A percentile compares a stretch with the other conserved stretches of the same genome.
Evolutionary conservation across 1,140 invertebrate species (phyloP).

Genomic region (Pseudomyrmex sp.): DNA sequence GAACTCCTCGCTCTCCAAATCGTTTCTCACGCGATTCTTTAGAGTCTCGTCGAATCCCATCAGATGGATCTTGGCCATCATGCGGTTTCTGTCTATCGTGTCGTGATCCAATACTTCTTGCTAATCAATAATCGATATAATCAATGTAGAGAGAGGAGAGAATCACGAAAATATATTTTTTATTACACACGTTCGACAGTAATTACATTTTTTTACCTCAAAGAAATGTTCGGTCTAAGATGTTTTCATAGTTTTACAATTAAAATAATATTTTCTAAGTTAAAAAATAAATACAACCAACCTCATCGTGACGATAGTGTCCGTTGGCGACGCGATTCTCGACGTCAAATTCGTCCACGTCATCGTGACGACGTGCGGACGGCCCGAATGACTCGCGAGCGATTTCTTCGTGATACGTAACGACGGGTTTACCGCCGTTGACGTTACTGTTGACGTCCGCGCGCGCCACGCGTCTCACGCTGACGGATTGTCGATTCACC

Average conservation of each 20-base stretch:
- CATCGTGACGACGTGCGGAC: conserved; percentile 34
- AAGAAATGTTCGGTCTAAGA: not conserved
- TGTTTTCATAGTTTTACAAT: not conserved
- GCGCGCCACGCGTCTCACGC: conserved; percentile 76
- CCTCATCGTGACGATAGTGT: conserved; percentile 71
- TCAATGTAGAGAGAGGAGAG: not conserved
- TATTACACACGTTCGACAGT: not conserved
- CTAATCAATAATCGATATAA: not conserved
- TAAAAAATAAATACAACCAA: conserved; percentile 51
- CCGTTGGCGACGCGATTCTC: conserved; percentile 72
- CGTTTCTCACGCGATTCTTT: conserved; percentile 74
- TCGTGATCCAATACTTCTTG: conserved; percentile 70
- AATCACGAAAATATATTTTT: not conserved
- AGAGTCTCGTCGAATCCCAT: conserved; percentile 75
- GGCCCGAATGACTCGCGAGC: conserved; percentile 70
- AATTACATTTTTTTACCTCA: not conserved
- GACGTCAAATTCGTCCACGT: conserved; percentile 67
- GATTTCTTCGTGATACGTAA: conserved; percentile 78
- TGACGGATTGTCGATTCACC: conserved; percentile 79
- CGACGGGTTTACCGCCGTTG: conserved; percentile 80
- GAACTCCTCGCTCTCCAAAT: conserved; percentile 77
- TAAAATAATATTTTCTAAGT: not conserved
- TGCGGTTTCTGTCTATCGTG: conserved; percentile 75
- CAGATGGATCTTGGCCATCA: conserved; percentile 77
- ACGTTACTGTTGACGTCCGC: conserved; percentile 80